These are phyloP conservation scores for Diarsia mendica DNA, from an alignment of 2,888 invertebrate genomes.

Conservation along the genomic window DNA sequence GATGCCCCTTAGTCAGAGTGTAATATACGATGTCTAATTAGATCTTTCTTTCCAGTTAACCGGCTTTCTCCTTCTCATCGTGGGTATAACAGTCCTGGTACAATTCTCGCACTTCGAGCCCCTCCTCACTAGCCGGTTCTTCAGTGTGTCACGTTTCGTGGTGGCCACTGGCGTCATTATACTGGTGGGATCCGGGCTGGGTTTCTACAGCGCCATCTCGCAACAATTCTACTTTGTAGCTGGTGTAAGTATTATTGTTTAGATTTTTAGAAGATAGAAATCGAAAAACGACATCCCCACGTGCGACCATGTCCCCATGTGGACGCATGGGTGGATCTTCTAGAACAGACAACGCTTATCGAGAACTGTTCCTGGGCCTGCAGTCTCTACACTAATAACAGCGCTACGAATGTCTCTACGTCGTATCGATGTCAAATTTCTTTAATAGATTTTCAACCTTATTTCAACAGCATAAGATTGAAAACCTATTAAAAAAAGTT, in stretches of 20 bases:
- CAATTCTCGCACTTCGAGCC: slow-evolving; percentile 91
- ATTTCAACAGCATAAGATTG: too few relatives aligned
- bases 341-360: neutral
- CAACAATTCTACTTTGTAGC: slow-evolving; percentile 95
- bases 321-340: neutral
- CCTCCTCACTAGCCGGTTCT: slow-evolving; percentile 91
- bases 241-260: slow-evolving; percentile 89
- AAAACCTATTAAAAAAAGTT: too few relatives aligned
- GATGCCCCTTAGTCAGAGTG: neutral
- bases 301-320: neutral
- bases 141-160: slow-evolving; percentile 92
- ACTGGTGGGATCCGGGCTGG: slow-evolving; percentile 94
- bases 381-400: too few relatives aligned
- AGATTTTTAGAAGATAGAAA: neutral
- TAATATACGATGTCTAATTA: neutral
- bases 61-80: slow-evolving; percentile 93
- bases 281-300: neutral
- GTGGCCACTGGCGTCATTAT: slow-evolving; percentile 93
- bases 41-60: slow-evolving; percentile 91
- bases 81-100: slow-evolving; percentile 91
- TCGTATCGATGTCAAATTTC: too few relatives aligned
- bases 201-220: slow-evolving; percentile 96
- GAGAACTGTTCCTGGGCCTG: neutral
- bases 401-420: too few relatives aligned
- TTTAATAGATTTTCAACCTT: too few relatives aligned